phyloP scores from a whole-genome alignment of 2,113 vertebrate species.

The Numenius arquata region DNA sequence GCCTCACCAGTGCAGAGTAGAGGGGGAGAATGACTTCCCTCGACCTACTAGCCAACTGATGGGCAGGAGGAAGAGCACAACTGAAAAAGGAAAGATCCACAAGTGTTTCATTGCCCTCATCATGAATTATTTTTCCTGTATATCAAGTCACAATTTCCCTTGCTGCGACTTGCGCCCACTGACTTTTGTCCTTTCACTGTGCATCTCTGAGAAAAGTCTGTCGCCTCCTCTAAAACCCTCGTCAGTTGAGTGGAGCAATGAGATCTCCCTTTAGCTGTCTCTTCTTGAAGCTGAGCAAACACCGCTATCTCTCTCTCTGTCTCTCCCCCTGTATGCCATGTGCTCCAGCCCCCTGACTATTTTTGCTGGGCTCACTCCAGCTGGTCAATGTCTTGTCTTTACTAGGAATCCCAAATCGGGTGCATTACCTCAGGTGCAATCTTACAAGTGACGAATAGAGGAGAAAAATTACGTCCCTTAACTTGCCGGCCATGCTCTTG shows the following conservation, averaged over 20 bases:
- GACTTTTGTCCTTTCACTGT: not conserved
- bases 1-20: too few relatives aligned
- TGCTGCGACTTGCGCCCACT: not conserved
- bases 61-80: not conserved
- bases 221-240: not conserved
- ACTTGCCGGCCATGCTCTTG: not conserved
- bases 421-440: not conserved
- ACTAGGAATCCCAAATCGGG: not conserved
- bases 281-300: not conserved
- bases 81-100: not conserved
- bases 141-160: not conserved
- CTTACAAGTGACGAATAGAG: not conserved
- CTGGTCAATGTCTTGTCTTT: not conserved
- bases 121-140: not conserved
- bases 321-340: not conserved
- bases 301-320: not conserved
- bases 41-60: too few relatives aligned
- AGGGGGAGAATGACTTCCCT: too few relatives aligned
- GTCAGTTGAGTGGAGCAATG: not conserved
- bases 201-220: not conserved
- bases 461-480: not conserved
- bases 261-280: not conserved
- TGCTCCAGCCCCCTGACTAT: not conserved
- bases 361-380: not conserved
- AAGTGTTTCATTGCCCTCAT: not conserved